phyloP scores from a whole-genome alignment of 2,113 vertebrate genomes.

The Talpa occidentalis region DNA sequence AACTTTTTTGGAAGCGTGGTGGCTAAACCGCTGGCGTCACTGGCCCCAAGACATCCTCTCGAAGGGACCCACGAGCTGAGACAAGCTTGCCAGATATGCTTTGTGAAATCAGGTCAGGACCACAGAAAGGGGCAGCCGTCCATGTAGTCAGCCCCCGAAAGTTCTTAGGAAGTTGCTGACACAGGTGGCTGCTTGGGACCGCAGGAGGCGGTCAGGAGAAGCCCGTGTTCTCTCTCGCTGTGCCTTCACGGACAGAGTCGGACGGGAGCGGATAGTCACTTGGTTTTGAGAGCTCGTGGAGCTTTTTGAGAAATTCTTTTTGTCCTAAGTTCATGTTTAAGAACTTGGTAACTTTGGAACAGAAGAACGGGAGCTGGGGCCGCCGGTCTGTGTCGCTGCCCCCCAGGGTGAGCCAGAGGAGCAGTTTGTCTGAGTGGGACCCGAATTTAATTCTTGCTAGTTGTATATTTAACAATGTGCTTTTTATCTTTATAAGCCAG shows the following conservation, averaged over 20 bases:
- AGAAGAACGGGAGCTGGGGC: not conserved
- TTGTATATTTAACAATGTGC: not conserved
- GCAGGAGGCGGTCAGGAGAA: not conserved
- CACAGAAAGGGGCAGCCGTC: not conserved
- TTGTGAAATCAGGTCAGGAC: constrained; percentile 93
- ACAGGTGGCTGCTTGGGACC: not conserved
- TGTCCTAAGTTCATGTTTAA: not conserved
- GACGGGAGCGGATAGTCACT: not conserved
- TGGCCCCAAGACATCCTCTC: constrained; percentile 89
- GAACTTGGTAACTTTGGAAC: not conserved
- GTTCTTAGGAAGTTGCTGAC: not conserved
- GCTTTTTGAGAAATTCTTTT: not conserved
- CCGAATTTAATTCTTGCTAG: not conserved
- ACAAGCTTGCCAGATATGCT: constrained; percentile 95
- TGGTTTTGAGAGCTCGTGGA: not conserved
- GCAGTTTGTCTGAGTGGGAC: not conserved
- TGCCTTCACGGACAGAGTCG: not conserved
- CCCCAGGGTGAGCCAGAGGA: not conserved
- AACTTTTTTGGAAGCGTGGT: constrained; percentile 83
- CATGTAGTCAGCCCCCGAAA: not conserved
- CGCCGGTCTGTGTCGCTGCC: not conserved
- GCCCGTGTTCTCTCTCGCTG: not conserved
- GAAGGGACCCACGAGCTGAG: constrained; percentile 96
- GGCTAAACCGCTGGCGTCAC: constrained; percentile 78
- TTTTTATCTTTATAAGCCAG: not conserved